Percentiles rank a stretch among this genome's conserved stretches.
Conservation (phyloP, 2,888 invertebrate species). For the Aphidoletes aphidimyza region DNA sequence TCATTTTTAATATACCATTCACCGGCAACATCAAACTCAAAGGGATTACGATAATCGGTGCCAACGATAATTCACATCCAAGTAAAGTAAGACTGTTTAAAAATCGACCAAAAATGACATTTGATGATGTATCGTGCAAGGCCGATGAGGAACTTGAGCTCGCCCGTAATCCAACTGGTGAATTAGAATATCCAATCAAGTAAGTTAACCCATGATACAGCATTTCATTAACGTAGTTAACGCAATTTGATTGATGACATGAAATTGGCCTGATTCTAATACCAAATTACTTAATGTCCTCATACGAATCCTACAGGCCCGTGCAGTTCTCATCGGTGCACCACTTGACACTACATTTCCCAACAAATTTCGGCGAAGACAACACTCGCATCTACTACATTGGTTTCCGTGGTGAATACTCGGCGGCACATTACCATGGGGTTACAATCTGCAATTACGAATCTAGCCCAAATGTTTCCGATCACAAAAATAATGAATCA, state of each 20-base stretch:
- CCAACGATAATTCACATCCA: slow-evolving; percentile 87
- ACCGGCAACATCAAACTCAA: slow-evolving; percentile 95
- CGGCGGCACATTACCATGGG: slow-evolving; percentile 84
- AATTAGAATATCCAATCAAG: slow-evolving; percentile 91
- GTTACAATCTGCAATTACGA: slow-evolving; percentile 94
- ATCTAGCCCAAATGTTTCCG: slow-evolving; percentile 82
- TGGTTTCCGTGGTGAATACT: slow-evolving; percentile 88
- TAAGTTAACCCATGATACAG: slow-evolving; percentile 65
- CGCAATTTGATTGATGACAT: background rate
- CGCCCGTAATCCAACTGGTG: slow-evolving; percentile 79
- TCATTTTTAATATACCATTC: slow-evolving; percentile 96
- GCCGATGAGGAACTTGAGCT: slow-evolving; percentile 93
- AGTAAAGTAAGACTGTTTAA: slow-evolving; percentile 89
- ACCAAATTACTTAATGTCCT: no score
- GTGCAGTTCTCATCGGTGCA: slow-evolving; percentile 91
- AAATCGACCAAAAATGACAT: slow-evolving; percentile 93
- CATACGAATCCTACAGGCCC: slow-evolving; percentile 71
- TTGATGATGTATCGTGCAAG: slow-evolving; percentile 81
- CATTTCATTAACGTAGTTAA: slow-evolving; percentile 56
- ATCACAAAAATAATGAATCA: slow-evolving; percentile 79
- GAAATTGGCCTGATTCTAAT: no score
- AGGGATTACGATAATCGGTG: slow-evolving; percentile 92
- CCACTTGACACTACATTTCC: slow-evolving; percentile 91
- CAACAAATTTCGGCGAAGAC: slow-evolving; percentile 88
- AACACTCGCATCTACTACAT: slow-evolving; percentile 90